Conservation (phyloP, 2,113 vertebrate genomes). For the Tichodroma muraria region DNA sequence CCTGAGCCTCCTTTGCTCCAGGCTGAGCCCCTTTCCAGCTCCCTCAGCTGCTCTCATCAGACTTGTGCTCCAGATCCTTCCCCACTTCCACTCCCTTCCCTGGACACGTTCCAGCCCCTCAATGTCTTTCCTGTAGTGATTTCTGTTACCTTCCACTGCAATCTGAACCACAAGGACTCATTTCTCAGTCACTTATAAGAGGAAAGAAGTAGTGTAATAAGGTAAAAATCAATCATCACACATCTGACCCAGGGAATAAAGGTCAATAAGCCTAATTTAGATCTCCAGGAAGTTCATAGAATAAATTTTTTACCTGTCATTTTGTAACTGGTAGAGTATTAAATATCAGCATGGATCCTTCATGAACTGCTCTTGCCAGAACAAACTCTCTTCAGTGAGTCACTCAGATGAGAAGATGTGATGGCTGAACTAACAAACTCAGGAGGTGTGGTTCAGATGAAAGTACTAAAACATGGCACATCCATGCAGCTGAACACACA, state of each 20-base stretch:
- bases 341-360: not conserved
- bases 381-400: not conserved
- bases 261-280: not conserved
- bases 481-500: fast-evolving
- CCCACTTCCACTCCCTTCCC: not conserved
- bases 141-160: not conserved
- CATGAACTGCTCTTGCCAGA: not conserved
- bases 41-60: not conserved
- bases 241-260: not conserved
- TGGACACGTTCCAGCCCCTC: fast-evolving
- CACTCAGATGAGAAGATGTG: not conserved
- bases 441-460: not conserved
- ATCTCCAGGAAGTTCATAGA: not conserved
- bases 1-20: not conserved
- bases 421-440: not conserved
- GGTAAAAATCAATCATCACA: not conserved
- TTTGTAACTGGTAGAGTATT: not conserved
- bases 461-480: not conserved
- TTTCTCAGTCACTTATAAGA: not conserved
- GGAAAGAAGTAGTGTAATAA: not conserved
- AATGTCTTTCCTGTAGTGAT: not conserved
- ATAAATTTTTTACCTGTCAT: not conserved
- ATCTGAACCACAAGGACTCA: not conserved
- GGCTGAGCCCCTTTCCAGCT: not conserved
- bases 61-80: not conserved